A percentile compares a stretch with the other conserved stretches of the same genome.
These are phyloP conservation scores for Netelia virgata DNA, from an alignment of 2,888 invertebrate genomes.

Conservation along the genomic window DNA sequence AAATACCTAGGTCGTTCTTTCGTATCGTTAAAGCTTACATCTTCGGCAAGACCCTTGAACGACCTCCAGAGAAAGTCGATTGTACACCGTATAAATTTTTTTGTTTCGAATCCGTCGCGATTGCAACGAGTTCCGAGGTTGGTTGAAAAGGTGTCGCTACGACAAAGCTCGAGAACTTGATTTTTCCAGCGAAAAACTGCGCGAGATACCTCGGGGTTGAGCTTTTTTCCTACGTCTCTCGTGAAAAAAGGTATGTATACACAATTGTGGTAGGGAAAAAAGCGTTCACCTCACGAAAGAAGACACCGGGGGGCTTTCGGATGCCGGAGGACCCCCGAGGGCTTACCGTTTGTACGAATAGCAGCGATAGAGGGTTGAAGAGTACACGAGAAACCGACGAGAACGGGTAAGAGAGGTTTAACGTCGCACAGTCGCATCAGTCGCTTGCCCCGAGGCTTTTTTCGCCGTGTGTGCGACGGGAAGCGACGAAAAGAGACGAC, in stretches of 20 bases:
- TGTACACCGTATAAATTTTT: not conserved
- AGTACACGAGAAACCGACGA: conserved; percentile 49
- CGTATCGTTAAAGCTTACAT: no score
- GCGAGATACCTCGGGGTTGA: no score
- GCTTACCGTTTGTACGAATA: conserved; percentile 58
- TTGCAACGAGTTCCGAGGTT: not conserved
- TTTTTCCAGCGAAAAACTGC: not conserved
- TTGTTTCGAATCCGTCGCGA: conserved; percentile 7
- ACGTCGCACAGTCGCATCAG: conserved; percentile 47
- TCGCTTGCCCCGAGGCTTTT: conserved; percentile 43
- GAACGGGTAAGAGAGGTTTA: conserved; percentile 54
- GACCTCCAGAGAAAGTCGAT: not conserved
- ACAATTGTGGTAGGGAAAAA: conserved; percentile 42
- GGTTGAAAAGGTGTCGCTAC: not conserved
- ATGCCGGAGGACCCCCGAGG: conserved; percentile 51
- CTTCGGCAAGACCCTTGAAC: no score
- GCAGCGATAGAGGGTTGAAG: conserved; percentile 17
- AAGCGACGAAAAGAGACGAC: conserved; percentile 20
- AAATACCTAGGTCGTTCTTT: no score
- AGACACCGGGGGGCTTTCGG: conserved; percentile 28
- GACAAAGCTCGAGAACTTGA: conserved; percentile 35
- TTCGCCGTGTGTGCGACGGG: not conserved
- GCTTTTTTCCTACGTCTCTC: not conserved
- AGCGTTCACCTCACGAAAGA: conserved; percentile 4
- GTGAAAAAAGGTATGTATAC: not conserved